Evolutionary conservation across 2,888 invertebrate genomes (phyloP), one percentile per base, ranked within the genome.

Genomic region (Eristalis pertinax): DNA sequence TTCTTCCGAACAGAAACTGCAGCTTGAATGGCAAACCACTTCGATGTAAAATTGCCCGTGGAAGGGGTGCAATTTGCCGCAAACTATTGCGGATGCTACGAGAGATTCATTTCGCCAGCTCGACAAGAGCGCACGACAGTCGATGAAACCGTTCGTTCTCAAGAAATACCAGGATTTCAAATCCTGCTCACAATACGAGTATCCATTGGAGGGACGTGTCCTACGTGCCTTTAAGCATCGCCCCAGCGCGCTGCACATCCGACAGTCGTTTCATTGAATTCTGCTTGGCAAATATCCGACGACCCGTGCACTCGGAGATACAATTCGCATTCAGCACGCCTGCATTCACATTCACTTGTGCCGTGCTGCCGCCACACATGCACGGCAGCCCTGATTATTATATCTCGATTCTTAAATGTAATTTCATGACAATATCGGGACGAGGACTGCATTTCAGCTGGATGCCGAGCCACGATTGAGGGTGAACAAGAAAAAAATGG

Each of bases 381-480:
- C 63, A 22, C 19, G n/a, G 64, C 2, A 19, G 64, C 32, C 38
- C 38, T 38, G 38, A 22, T 19, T 58, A 76, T 56, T 76, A 41
- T n/a, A 24, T 56, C 64, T 26, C 11, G 0, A n/a, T 68, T 24
- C n/a, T 22, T 60, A 26, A 19, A 60, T 60, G 24, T 22, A 77
- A 70, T 56, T 65, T 38, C 64, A 35, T 65, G 38, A 65, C 38
- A 65, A 65, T 65, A 22, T 35, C 64, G 22, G 38, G 11, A 38
- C 35, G 38, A 65, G 32, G 64, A 19, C 50, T 50, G 50, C 19
- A 19, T 50, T 19, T n/a, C 19, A 19, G 50, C 8, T 50, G 50
- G 19, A n/a, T 8, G 7, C 19, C 4, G 19, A 4, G 19, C 19
- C 50, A 19, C 19, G 50, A 19, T 2, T 10, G 50, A 19, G 19